Evolutionary conservation across 2,113 vertebrate species (phyloP).

Genomic region (Pseudopodoces humilis): DNA sequence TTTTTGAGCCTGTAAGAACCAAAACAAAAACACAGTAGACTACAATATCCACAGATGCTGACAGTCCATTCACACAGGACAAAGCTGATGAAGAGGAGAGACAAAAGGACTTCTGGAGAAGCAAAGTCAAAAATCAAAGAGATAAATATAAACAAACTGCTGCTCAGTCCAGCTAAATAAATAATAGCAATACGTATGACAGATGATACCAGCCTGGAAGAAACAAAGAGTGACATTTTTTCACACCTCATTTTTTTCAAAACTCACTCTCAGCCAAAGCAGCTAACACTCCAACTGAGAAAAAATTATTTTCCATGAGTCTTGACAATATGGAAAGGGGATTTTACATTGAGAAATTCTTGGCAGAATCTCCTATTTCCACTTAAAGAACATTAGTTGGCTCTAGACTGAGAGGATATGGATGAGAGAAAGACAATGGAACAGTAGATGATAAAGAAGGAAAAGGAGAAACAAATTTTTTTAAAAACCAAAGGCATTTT

Average conservation of each 20-base stretch:
- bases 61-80: neutral
- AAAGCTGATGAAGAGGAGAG: neutral
- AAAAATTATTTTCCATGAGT: neutral
- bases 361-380: neutral
- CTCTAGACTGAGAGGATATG: neutral
- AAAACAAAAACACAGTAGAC: neutral
- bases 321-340: neutral
- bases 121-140: neutral
- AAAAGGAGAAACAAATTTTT: neutral
- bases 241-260: slow-evolving; percentile 4
- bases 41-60: neutral
- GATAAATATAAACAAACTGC: neutral
- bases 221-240: slow-evolving; percentile 22
- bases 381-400: neutral
- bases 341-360: neutral
- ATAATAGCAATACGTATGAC: neutral
- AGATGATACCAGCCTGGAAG: neutral
- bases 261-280: slow-evolving; percentile 24
- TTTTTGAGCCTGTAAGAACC: neutral
- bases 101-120: neutral
- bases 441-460: neutral
- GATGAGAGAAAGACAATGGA: neutral
- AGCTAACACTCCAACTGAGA: slow-evolving; percentile 23
- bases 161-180: neutral
- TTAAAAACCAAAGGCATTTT: neutral